phyloP scores from a whole-genome alignment of 2,113 vertebrate species.

The Gallinago media region DNA sequence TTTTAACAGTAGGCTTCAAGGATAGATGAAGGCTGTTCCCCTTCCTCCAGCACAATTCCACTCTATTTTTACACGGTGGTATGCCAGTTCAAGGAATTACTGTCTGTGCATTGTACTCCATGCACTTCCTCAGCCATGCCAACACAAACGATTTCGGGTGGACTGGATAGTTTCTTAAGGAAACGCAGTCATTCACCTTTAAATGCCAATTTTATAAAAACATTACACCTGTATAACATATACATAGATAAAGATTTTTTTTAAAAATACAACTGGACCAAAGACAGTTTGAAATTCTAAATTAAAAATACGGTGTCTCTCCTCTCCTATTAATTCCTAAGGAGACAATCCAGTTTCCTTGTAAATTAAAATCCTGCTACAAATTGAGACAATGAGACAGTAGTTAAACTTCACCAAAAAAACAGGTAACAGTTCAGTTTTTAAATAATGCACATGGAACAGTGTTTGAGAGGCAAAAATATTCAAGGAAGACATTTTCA shows the following conservation, averaged over 20 bases:
- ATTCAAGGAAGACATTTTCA: neutral
- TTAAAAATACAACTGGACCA: neutral
- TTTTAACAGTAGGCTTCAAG: neutral
- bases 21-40: neutral
- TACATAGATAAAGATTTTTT: accelerated
- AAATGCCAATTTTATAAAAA: neutral
- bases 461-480: neutral
- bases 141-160: neutral
- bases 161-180: neutral
- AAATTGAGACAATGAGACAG: neutral
- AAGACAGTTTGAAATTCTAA: neutral
- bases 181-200: neutral
- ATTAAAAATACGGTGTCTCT: neutral
- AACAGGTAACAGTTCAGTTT: neutral
- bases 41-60: neutral
- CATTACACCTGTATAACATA: neutral
- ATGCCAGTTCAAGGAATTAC: neutral
- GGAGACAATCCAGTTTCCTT: neutral
- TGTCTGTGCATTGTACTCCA: neutral
- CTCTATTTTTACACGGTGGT: neutral
- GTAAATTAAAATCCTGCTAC: neutral
- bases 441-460: neutral
- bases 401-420: neutral
- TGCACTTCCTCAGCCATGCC: neutral
- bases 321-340: neutral